phyloP scores from a whole-genome alignment of 2,113 vertebrate species.

The Spermophilus dauricus region DNA sequence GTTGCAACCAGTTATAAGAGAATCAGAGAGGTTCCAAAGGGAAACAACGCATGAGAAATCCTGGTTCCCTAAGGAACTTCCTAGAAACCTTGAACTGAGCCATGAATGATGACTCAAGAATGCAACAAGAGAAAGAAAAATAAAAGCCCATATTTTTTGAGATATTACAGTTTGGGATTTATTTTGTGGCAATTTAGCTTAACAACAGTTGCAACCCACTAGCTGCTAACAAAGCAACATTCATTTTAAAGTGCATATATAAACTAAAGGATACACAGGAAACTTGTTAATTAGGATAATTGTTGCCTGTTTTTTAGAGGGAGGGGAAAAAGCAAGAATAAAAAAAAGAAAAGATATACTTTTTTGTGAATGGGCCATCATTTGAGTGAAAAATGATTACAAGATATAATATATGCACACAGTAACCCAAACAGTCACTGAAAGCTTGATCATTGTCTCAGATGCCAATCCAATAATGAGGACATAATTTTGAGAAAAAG shows the following conservation, averaged over 20 bases:
- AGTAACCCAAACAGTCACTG: not conserved
- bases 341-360: not conserved
- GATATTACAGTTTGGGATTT: not conserved
- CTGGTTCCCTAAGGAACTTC: not conserved
- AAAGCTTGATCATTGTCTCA: not conserved
- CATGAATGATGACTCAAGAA: not conserved
- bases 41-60: not conserved
- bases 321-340: not conserved
- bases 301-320: not conserved
- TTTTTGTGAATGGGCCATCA: not conserved
- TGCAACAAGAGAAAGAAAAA: not conserved
- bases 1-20: not conserved
- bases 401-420: not conserved
- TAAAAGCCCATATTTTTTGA: not conserved
- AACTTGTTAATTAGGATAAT: not conserved
- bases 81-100: not conserved
- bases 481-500: not conserved
- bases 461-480: too few relatives aligned
- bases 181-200: not conserved
- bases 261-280: not conserved
- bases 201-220: not conserved
- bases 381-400: not conserved
- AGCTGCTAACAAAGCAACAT: not conserved
- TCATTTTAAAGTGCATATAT: not conserved
- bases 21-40: not conserved